Base-by-base conservation (phyloP, 2,113 vertebrate species). In the Cyanoderma ruficeps region DNA sequence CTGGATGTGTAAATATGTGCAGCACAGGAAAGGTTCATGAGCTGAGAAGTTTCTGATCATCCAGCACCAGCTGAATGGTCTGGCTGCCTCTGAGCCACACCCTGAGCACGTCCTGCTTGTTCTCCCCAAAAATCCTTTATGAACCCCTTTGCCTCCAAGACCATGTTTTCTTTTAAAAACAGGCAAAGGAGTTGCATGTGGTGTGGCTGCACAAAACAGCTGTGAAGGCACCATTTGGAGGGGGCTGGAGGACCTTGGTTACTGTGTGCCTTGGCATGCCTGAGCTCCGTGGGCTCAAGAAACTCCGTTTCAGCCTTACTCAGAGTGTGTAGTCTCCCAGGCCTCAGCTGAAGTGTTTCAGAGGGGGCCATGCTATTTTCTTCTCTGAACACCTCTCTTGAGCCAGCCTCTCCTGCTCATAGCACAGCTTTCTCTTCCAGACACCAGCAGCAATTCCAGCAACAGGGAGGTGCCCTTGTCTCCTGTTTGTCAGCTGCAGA, bases 81-180 rank as follows among this genome's bases (percentile, higher is more conserved):
- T 0, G 0, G 9, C 65, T 82, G 64, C 31, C 35, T 17, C 44
- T 0, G 0, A 82, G 74, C 11, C 70, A 56, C 15, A 13, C 53
- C 4, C 2, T 30, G n/a, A 69, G 57, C 12, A 3, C 2, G 13
- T 41, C 53, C 67, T 44, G 61, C 39, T 67, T 65, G 44, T 19
- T 53, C 21, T 60, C 6, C 0, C 27, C 49, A 46, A 30, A 59
- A 75, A 63, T 64, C 61, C 47, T 76, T 50, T 3, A 30, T 16
- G 21, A 83, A 52, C 1, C 0, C 24, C 15, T 86, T 37, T 20
- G 47, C 35, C 60, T 75, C 46, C 49, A 64, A 57, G 44, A 19
- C 5, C 5, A 7, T 3, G 18, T 7, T 67, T 74, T 18, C 25
- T 55, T 75, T 57, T 6, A 13, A 42, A 70, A 50, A 17, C 16